Percentiles rank a stretch among this genome's conserved stretches.
Evolutionary conservation across 1,140 invertebrate genomes (phyloP).

Genomic region (Cepaea nemoralis): DNA sequence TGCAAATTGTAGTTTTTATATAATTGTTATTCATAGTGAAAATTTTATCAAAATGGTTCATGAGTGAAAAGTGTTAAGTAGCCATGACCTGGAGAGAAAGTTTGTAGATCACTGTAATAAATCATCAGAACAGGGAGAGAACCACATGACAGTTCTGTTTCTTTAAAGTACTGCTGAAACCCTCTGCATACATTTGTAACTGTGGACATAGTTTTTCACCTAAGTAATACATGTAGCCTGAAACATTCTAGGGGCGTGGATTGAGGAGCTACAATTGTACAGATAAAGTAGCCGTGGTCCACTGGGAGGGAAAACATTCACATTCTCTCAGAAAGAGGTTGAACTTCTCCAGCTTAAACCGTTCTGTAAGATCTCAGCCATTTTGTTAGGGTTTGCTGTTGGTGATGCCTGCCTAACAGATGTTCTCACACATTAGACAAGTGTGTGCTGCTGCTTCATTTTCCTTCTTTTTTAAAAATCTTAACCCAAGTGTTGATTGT

Average conservation of each 20-base stretch:
- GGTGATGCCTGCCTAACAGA: neutral
- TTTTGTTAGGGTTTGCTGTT: neutral
- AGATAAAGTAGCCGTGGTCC: conserved; percentile 23
- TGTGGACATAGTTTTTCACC: neutral
- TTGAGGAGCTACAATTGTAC: conserved; percentile 1
- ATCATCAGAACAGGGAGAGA: no score
- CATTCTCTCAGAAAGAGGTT: conserved; percentile 16
- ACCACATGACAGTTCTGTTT: no score
- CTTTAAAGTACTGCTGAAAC: neutral
- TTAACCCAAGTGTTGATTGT: no score
- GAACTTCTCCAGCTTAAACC: conserved; percentile 22
- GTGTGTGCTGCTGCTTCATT: no score
- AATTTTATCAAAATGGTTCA: no score
- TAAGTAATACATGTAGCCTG: neutral
- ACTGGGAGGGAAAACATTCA: neutral
- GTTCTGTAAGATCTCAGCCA: conserved; percentile 19
- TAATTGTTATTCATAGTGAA: no score
- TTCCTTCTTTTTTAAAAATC: neutral
- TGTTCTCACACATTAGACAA: neutral
- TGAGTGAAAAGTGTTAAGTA: no score
- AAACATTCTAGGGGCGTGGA: neutral
- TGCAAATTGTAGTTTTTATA: no score
- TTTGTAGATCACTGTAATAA: no score
- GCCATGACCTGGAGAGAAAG: no score
- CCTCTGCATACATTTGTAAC: neutral